Evolutionary conservation across 2,888 invertebrate genomes (phyloP), one percentile per base, ranked within the genome.

Genomic region (Epistrophe eligans): DNA sequence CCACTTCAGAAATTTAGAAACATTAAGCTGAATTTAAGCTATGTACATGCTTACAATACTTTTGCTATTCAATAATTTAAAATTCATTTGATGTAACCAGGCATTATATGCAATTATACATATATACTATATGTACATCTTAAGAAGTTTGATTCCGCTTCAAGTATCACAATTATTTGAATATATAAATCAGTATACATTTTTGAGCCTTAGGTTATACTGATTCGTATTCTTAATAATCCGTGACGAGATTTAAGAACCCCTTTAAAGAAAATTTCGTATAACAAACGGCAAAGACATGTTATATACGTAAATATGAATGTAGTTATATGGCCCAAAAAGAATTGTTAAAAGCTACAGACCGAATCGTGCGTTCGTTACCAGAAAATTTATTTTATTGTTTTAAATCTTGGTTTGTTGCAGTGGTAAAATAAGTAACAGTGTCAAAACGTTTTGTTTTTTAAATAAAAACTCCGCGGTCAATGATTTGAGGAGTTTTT

Each of bases 71-170:
- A 32, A 32, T 32, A 32, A 32, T 32, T 32, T 2, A 32, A 32
- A 32, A 5, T 32, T 0, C 35, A 35, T 38, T 38, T 2, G 11
- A 38, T 9, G 38, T 4, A 9, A 38, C 38, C 10, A 10, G 10
- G 38, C 15, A 15, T 15, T 43, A 15, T 43, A n/a, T n/a, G n/a
- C n/a, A n/a, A n/a, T n/a, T n/a, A n/a, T n/a, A n/a, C n/a, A n/a
- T n/a, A n/a, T n/a, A n/a, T n/a, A n/a, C n/a, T n/a, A n/a, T n/a
- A n/a, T n/a, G n/a, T n/a, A n/a, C n/a, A n/a, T n/a, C n/a, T n/a
- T n/a, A n/a, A n/a, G n/a, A n/a, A n/a, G n/a, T n/a, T n/a, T n/a
- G 24, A 52, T 52, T 52, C 52, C 52, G 52, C 52, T 52, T 52
- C 24, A 52, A 24, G 11, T 11, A 52, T 24, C 52, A 45, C 45